These are phyloP conservation scores for Drosophila lowei DNA, from an alignment of 1,140 invertebrate genomes.

Conservation along the genomic window DNA sequence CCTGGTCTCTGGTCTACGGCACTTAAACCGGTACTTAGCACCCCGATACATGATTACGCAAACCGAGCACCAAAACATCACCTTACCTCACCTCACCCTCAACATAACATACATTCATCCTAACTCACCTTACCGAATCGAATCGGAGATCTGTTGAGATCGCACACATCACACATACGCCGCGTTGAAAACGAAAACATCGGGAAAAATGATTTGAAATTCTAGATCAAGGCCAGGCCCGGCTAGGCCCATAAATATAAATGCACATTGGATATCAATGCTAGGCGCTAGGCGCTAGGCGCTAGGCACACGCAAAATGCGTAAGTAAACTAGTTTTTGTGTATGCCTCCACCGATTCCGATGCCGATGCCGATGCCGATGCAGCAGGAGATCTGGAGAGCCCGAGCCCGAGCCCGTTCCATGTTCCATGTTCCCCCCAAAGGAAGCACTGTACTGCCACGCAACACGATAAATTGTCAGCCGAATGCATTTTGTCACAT, in stretches of 20 bases:
- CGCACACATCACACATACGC: constrained; percentile 54
- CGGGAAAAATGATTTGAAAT: constrained; percentile 66
- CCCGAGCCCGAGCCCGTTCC: no score
- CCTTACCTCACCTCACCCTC: constrained; percentile 12
- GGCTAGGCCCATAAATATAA: constrained; percentile 38
- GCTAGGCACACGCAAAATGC: constrained; percentile 71
- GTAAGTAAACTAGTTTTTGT: constrained; percentile 64
- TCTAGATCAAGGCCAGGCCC: constrained; percentile 73
- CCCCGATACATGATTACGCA: constrained; percentile 63
- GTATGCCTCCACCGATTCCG: no score
- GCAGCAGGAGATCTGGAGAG: constrained; percentile 38
- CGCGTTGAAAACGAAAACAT: constrained; percentile 66
- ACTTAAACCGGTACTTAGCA: constrained; percentile 74
- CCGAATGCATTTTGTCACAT: constrained; percentile 73
- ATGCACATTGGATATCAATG: constrained; percentile 41
- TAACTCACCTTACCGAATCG: no score
- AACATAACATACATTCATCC: neutral
- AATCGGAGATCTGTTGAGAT: constrained; percentile 18
- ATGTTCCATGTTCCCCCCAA: constrained; percentile 21
- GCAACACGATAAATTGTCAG: constrained; percentile 68
- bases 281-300: constrained; percentile 15
- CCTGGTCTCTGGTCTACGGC: constrained; percentile 42
- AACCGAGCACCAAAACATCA: constrained; percentile 9
- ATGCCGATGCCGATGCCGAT: no score
- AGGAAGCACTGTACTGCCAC: constrained; percentile 67